These are phyloP conservation scores for Plutella xylostella DNA, from an alignment of 2,888 invertebrate genomes.

Conservation along the genomic window DNA sequence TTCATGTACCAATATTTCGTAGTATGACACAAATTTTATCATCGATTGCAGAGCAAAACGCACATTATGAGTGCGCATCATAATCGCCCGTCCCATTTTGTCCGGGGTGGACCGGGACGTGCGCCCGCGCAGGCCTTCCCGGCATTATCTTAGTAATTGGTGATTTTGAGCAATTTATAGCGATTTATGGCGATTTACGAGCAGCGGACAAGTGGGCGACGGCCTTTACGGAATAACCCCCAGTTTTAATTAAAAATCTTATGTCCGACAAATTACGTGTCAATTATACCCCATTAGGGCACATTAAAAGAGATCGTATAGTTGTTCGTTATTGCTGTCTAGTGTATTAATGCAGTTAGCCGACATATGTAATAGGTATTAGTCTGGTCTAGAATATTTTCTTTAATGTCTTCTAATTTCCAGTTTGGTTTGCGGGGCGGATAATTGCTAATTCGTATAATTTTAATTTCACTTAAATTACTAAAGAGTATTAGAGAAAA, in stretches of 20 bases:
- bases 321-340: too few relatives aligned
- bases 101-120: slow-evolving; percentile 21
- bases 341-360: too few relatives aligned
- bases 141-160: slow-evolving; percentile 61
- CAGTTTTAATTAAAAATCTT: slow-evolving; percentile 56
- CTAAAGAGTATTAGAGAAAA: too few relatives aligned
- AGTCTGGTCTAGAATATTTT: too few relatives aligned
- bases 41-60: not conserved
- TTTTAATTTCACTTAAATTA: too few relatives aligned
- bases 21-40: slow-evolving; percentile 1
- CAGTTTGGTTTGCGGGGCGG: too few relatives aligned
- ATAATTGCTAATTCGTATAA: too few relatives aligned
- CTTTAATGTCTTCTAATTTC: too few relatives aligned
- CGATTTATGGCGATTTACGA: slow-evolving; percentile 63
- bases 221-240: slow-evolving; percentile 31
- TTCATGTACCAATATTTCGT: too few relatives aligned
- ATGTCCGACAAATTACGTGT: slow-evolving; percentile 55
- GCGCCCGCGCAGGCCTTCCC: slow-evolving; percentile 28
- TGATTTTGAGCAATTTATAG: slow-evolving; percentile 66
- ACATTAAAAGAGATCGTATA: slow-evolving; percentile 32
- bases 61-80: not conserved
- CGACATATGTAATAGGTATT: too few relatives aligned
- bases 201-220: slow-evolving; percentile 62
- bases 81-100: slow-evolving; percentile 4
- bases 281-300: slow-evolving; percentile 55